phyloP scores from a whole-genome alignment of 2,888 invertebrate species.

The Reticulitermes lucifugus region DNA sequence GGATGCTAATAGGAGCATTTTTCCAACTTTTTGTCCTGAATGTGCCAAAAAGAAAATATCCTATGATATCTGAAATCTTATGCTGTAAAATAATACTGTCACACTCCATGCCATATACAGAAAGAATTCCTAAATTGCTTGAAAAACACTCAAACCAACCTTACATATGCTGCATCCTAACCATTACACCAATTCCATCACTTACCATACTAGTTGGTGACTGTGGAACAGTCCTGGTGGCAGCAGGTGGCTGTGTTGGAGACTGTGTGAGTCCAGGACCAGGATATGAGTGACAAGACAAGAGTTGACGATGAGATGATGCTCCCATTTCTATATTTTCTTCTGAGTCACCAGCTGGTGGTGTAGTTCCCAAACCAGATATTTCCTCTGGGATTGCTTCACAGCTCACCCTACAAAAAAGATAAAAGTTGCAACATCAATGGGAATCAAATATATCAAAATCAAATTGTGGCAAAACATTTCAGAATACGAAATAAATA shows the following conservation, averaged over 20 bases:
- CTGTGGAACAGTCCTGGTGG: conserved; percentile 62
- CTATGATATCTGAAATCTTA: too few relatives aligned
- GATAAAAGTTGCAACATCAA: neutral
- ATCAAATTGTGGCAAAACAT: too few relatives aligned
- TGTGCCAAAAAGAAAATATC: too few relatives aligned
- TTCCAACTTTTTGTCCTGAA: too few relatives aligned
- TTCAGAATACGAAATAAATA: too few relatives aligned
- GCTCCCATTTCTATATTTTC: conserved; percentile 56
- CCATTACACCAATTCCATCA: neutral
- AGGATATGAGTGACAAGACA: conserved; percentile 67
- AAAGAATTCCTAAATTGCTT: too few relatives aligned
- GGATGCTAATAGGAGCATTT: too few relatives aligned
- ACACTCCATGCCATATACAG: too few relatives aligned
- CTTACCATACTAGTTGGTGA: conserved; percentile 58
- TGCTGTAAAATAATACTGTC: too few relatives aligned
- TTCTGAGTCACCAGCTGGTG: conserved; percentile 66
- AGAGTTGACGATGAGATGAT: conserved; percentile 61
- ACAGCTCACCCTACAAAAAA: conserved; percentile 76
- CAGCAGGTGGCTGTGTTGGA: conserved; percentile 19
- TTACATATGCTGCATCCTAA: too few relatives aligned
- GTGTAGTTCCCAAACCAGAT: conserved; percentile 77
- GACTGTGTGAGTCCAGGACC: conserved; percentile 59
- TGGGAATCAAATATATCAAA: neutral
- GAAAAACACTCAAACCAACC: too few relatives aligned
- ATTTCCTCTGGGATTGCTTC: conserved; percentile 94